Percentiles rank a stretch among this genome's conserved stretches.
These are phyloP conservation scores for Leptodactylus fuscus DNA, from an alignment of 2,113 vertebrate species.

Conservation along the genomic window DNA sequence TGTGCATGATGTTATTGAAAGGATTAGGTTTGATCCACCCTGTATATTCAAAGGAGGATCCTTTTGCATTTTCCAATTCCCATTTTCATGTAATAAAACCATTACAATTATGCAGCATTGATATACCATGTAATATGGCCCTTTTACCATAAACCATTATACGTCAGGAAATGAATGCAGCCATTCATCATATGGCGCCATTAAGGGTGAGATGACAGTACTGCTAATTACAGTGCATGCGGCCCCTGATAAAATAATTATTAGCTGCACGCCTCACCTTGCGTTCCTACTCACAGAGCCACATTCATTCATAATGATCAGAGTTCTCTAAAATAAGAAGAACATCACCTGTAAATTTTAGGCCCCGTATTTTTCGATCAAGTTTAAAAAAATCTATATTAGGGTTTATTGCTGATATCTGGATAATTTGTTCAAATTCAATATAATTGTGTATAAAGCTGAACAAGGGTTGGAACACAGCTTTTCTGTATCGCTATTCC, in stretches of 20 bases:
- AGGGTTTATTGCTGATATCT: too few species aligned
- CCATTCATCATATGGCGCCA: conserved; percentile 5
- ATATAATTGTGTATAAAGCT: too few species aligned
- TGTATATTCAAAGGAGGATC: not conserved
- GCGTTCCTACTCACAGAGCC: too few species aligned
- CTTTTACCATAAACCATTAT: conserved; percentile 2
- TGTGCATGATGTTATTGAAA: not conserved
- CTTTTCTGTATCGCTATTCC: too few species aligned
- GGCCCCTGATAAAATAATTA: not conserved
- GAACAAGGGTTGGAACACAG: too few species aligned
- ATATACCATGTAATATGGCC: not conserved
- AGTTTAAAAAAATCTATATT: too few species aligned
- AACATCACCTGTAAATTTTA: too few species aligned
- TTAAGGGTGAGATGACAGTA: not conserved
- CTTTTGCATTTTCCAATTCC: not conserved
- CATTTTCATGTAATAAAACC: not conserved
- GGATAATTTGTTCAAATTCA: too few species aligned
- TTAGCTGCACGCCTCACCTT: too few species aligned
- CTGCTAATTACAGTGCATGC: conserved; percentile 4
- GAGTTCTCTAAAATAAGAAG: too few species aligned
- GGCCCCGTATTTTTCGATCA: too few species aligned
- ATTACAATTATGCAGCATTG: not conserved
- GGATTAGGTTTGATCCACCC: not conserved
- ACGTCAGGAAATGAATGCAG: not conserved
- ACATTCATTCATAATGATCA: too few species aligned